phyloP scores from a whole-genome alignment of 2,113 vertebrate species.

The Crypturellus undulatus region DNA sequence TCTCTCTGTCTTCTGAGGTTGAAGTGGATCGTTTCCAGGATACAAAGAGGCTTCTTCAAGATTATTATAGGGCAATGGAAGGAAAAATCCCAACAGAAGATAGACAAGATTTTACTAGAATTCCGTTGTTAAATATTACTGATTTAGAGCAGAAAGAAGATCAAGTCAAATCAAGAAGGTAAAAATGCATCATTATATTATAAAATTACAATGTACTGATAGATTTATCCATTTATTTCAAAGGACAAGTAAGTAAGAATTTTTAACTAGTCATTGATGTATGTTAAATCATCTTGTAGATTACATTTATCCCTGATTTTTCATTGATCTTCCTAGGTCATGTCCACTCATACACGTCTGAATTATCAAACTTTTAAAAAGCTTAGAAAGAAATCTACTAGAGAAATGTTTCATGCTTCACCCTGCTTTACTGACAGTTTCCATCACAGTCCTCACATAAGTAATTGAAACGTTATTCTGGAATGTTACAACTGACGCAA shows the following conservation, averaged over 20 bases:
- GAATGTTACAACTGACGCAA: not conserved
- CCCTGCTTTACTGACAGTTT: not conserved
- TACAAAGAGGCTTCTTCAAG: slow-evolving; percentile 82
- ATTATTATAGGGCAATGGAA: slow-evolving; percentile 88
- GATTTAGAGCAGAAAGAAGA: slow-evolving; percentile 18
- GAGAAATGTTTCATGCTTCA: not conserved
- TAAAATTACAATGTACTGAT: not conserved
- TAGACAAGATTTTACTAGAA: slow-evolving; percentile 58
- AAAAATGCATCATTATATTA: not conserved
- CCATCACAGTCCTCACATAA: not conserved
- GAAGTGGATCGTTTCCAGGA: slow-evolving; percentile 91
- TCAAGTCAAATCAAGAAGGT: slow-evolving; percentile 46
- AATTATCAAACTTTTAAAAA: not conserved
- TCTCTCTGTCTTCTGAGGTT: slow-evolving; percentile 73
- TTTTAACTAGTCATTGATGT: not conserved
- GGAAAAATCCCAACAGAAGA: slow-evolving; percentile 70
- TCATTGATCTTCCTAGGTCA: not conserved
- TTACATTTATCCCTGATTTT: not conserved
- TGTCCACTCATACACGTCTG: not conserved
- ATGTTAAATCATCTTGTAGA: not conserved
- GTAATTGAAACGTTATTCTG: not conserved
- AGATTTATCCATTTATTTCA: not conserved
- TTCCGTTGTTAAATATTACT: slow-evolving; percentile 79
- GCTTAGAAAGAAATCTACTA: not conserved
- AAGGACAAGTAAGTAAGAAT: not conserved